phyloP scores from a whole-genome alignment of 2,888 invertebrate species.

The Phalera bucephala region DNA sequence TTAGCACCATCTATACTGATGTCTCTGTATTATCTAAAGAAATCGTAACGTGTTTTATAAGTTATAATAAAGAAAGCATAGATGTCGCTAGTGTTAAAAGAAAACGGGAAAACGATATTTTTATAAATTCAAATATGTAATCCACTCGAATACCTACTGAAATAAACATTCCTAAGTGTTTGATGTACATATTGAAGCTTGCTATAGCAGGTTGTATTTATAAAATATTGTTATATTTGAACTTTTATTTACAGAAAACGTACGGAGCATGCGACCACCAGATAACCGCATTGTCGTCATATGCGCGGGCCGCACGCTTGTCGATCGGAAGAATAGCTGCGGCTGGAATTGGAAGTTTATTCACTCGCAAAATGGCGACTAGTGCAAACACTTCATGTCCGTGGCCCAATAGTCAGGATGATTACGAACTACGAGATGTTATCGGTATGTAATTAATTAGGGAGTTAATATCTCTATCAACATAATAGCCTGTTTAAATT shows the following conservation, averaged over 20 bases:
- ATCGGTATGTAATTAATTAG: slow-evolving; percentile 87
- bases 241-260: slow-evolving; percentile 51
- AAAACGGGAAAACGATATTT: too few relatives aligned
- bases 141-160: too few relatives aligned
- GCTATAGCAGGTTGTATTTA: too few relatives aligned
- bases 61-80: too few relatives aligned
- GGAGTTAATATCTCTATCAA: background rate
- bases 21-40: too few relatives aligned
- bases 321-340: slow-evolving; percentile 53
- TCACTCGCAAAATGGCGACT: slow-evolving; percentile 72
- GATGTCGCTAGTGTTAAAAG: too few relatives aligned
- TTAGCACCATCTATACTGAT: slow-evolving; percentile 1
- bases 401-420: slow-evolving; percentile 96
- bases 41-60: too few relatives aligned
- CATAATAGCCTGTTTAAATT: slow-evolving; percentile 5
- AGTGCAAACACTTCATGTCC: slow-evolving; percentile 66
- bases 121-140: too few relatives aligned
- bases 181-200: too few relatives aligned
- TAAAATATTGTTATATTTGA: too few relatives aligned
- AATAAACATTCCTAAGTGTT: too few relatives aligned
- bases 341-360: slow-evolving; percentile 51
- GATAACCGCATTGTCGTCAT: slow-evolving; percentile 55
- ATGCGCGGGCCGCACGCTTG: slow-evolving; percentile 63
- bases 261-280: slow-evolving; percentile 54
- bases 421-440: slow-evolving; percentile 96